Evolutionary conservation across 2,113 vertebrate species (phyloP).

Genomic region (Gnathonemus echidnorhynchus): DNA sequence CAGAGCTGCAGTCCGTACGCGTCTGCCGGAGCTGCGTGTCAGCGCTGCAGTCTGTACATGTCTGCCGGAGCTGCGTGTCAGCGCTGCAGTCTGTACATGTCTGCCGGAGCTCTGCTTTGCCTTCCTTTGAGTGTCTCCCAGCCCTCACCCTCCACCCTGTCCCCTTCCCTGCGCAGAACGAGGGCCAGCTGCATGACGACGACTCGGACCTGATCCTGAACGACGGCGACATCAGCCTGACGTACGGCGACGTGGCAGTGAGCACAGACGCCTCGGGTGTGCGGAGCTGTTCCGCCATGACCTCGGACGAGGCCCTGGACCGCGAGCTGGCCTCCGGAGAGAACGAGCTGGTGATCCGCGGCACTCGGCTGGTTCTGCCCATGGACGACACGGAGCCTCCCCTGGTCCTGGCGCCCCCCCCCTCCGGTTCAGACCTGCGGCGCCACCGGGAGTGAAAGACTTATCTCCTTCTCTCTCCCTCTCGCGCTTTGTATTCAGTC

Average conservation of each 20-base stretch:
- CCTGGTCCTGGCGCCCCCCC: constrained; percentile 52
- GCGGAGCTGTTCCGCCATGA: constrained; percentile 24
- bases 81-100: not conserved
- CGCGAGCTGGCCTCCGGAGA: constrained; percentile 72
- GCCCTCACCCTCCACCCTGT: not conserved
- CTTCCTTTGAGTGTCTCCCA: not conserved
- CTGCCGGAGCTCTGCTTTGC: not conserved
- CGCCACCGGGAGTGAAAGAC: constrained; percentile 52
- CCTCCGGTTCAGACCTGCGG: constrained; percentile 43
- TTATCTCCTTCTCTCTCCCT: not conserved
- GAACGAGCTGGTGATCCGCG: constrained; percentile 78
- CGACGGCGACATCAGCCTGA: constrained; percentile 76
- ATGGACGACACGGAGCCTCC: constrained; percentile 78
- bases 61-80: not conserved
- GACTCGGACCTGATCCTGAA: constrained; percentile 87
- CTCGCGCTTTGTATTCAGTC: not conserved
- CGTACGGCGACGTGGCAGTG: constrained; percentile 79
- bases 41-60: no score
- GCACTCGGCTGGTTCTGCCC: constrained; percentile 80
- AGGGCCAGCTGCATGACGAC: constrained; percentile 79
- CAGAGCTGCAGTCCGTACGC: not conserved
- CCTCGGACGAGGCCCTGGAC: constrained; percentile 70
- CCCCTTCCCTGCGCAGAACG: constrained; percentile 63
- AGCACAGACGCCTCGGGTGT: constrained; percentile 65
- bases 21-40: not conserved